Conservation (phyloP, 2,797 vertebrate species). For the Phyllotis vaccarum region DNA sequence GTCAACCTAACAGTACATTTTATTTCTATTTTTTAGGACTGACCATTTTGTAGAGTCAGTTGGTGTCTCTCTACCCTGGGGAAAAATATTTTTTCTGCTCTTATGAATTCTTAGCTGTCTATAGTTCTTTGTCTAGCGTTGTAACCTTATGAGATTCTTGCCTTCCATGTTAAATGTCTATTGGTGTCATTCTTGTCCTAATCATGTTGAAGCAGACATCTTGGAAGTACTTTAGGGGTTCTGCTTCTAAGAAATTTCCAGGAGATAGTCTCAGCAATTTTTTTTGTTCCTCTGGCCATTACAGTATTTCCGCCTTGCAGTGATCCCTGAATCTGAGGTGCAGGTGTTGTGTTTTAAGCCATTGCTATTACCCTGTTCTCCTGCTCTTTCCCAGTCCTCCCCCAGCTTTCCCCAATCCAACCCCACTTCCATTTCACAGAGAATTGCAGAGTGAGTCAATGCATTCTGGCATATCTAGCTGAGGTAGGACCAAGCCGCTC, state of each 20-base stretch:
- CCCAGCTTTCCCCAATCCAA: too few species aligned
- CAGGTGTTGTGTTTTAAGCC: not conserved
- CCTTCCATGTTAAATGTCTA: not conserved
- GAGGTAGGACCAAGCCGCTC: too few species aligned
- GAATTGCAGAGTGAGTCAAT: too few species aligned
- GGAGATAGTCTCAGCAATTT: too few species aligned
- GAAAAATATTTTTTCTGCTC: not conserved
- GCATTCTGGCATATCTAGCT: too few species aligned
- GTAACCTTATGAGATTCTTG: not conserved
- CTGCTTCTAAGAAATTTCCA: not conserved
- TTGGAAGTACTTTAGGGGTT: not conserved
- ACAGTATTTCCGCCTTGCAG: not conserved
- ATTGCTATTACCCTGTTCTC: not conserved
- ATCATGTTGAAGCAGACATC: not conserved
- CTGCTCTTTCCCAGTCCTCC: too few species aligned
- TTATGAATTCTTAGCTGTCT: not conserved
- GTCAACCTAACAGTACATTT: not conserved
- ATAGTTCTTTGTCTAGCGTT: not conserved
- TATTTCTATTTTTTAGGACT: not conserved
- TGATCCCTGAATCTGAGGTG: not conserved
- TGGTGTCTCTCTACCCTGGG: not conserved
- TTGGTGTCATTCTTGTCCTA: not conserved
- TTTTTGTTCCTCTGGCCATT: not conserved
- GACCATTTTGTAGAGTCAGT: not conserved
- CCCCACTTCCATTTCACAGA: too few species aligned